Conservation (phyloP, 1,140 invertebrate species). For the Neodiprion lecontei region DNA sequence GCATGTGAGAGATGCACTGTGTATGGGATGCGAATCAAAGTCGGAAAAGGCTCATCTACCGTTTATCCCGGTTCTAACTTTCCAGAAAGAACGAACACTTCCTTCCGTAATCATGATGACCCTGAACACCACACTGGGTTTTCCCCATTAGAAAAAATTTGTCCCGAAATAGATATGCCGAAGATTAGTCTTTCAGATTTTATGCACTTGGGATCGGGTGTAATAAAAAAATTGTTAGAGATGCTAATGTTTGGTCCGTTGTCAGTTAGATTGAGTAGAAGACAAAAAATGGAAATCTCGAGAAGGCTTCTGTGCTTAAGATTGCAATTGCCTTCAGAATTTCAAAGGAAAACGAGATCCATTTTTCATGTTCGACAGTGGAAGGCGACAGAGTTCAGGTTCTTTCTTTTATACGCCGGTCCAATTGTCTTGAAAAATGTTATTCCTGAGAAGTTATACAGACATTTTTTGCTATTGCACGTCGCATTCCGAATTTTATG, state of each 20-base stretch:
- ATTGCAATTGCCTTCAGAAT: slow-evolving; percentile 13
- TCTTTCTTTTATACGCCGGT: too few relatives aligned
- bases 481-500: slow-evolving; percentile 20
- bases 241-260: background rate
- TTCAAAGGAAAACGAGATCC: slow-evolving; percentile 18
- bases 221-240: slow-evolving; percentile 19
- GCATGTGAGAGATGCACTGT: background rate
- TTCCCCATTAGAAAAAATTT: slow-evolving; percentile 21
- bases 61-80: slow-evolving; percentile 14
- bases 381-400: slow-evolving; percentile 42
- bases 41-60: background rate
- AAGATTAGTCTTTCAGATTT: slow-evolving; percentile 23
- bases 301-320: slow-evolving; percentile 11
- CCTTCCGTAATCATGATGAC: slow-evolving; percentile 17
- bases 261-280: slow-evolving; percentile 13
- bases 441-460: too few relatives aligned
- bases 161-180: slow-evolving; percentile 21
- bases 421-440: too few relatives aligned
- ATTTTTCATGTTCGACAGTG: slow-evolving; percentile 14
- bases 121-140: slow-evolving; percentile 4
- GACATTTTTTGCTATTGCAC: too few relatives aligned
- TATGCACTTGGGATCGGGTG: slow-evolving; percentile 24
- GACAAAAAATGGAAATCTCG: slow-evolving; percentile 11
- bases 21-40: slow-evolving; percentile 15
- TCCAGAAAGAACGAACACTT: slow-evolving; percentile 3